Evolutionary conservation across 1,140 invertebrate genomes (phyloP), one percentile per base, ranked within the genome.

Genomic region (Musca vetustissima): DNA sequence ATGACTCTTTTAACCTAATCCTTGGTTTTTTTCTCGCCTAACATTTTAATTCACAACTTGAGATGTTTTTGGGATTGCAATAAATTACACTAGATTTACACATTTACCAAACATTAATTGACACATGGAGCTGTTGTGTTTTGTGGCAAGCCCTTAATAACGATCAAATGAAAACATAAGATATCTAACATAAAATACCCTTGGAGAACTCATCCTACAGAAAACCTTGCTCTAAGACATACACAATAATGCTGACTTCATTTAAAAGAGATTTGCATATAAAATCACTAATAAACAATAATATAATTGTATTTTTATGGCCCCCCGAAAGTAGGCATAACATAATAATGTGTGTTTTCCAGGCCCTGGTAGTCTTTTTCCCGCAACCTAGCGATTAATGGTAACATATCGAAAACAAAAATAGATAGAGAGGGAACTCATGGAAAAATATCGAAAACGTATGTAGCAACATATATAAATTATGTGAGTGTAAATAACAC

Each of bases 291-390:
- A 57, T 28, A 57, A 28, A 57, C 22, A 25, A 57, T 57, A 57
- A 57, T n/a, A 57, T 57, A 57, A 57, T 24, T 57, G 19, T 21
- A 57, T 28, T 57, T 57, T 57, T 57, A 57, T 57, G 53, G 52
- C 8, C 13, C 22, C n/a, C n/a, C n/a, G n/a, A 7, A 55, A 55
- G 52, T 55, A 55, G 52, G 25, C 53, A 57, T 15, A 57, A 57
- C 28, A 57, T 43, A 57, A 57, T 24, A 57, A 24, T 57, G 24
- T 2, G 28, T 21, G 53, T 14, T 28, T 14, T n/a, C n/a, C n/a
- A n/a, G n/a, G n/a, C n/a, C n/a, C n/a, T n/a, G n/a, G n/a, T n/a
- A n/a, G n/a, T n/a, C n/a, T n/a, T n/a, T 28, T 57, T 25, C 25
- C 14, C 24, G 28, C 19, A 14, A 57, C 17, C 11, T 43, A 43